Base-by-base conservation (phyloP, 2,888 invertebrate species). In the Junonia oenone region DNA sequence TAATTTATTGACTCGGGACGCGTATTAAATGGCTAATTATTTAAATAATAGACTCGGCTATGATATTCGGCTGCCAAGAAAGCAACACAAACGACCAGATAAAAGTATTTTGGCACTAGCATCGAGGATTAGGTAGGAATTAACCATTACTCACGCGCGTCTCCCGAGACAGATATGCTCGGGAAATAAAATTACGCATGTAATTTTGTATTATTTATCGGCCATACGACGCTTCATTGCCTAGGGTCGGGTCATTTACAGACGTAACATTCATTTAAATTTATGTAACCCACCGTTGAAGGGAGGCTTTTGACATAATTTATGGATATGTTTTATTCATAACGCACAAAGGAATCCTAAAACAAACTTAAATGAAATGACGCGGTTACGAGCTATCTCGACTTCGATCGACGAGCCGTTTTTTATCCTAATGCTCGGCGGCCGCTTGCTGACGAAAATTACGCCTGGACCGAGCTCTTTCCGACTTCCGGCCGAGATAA, bases 401-500 rank as follows among this genome's bases (percentile, higher is more conserved):
- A 72, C 75, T 79, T 80, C 71, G 76, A 87, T 87, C 86, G 83
- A 80, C 79, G 81, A 79, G 76, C 79, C 78, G 69, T 82, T 84
- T 83, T 83, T 83, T 83, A 78, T 77, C 73, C 79, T 83, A 82
- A 84, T 80, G 80, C 78, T 80, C 70, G 76, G 72, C 68, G 43
- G 26, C 43, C 22, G 26, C 40, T 43, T 61, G 71, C 79, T 76
- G 77, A 78, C 78, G 69, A 78, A 43, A 78, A 82, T 83, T 83
- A 83, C 72, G 72, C 72, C 68, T 72, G 81, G 78, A 81, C 81
- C 82, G 31, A 79, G 74, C 73, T 81, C 84, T 83, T 72, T 81
- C 79, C 69, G 65, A 82, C 83, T 85, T 87, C 86, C 87, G 83
- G 78, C 67, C 71, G 63, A 85, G 87, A 86, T 86, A 85, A 84